phyloP scores from a whole-genome alignment of 2,113 vertebrate genomes.

The Bostrychus sinensis region DNA sequence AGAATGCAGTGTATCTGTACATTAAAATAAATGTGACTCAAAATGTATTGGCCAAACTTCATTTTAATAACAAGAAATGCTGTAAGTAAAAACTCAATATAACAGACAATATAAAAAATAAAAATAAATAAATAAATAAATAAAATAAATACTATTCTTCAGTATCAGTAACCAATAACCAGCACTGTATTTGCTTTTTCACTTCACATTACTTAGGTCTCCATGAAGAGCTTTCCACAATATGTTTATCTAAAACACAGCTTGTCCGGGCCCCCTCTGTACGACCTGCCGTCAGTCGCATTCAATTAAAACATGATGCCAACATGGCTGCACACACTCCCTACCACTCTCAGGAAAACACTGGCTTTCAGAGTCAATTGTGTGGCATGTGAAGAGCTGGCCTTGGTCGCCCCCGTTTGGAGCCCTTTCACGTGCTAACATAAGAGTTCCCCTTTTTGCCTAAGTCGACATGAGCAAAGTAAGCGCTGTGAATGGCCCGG shows the following conservation, averaged over 20 bases:
- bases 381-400: conserved; percentile 57
- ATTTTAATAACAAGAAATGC: too few relatives aligned
- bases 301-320: conserved; percentile 59
- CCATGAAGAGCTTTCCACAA: conserved; percentile 13
- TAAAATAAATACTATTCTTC: too few relatives aligned
- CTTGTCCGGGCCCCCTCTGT: conserved; percentile 29
- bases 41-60: too few relatives aligned
- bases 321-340: conserved; percentile 52
- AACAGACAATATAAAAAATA: too few relatives aligned
- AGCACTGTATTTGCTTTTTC: too few relatives aligned
- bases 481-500: conserved; percentile 56
- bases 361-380: conserved; percentile 62
- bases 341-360: conserved; percentile 42
- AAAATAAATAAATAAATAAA: too few relatives aligned
- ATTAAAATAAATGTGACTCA: too few relatives aligned
- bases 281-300: conserved; percentile 37
- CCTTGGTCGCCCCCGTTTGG: conserved; percentile 58
- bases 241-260: conserved; percentile 24
- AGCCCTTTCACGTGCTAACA: conserved; percentile 68
- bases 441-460: conserved; percentile 48
- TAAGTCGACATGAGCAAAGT: conserved; percentile 61
- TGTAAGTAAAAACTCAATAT: too few relatives aligned
- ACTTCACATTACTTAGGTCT: conserved; percentile 5
- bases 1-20: too few relatives aligned
- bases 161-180: too few relatives aligned